Base-by-base conservation (phyloP, 2,888 invertebrate genomes). In the Cosmorhoe ocellata region DNA sequence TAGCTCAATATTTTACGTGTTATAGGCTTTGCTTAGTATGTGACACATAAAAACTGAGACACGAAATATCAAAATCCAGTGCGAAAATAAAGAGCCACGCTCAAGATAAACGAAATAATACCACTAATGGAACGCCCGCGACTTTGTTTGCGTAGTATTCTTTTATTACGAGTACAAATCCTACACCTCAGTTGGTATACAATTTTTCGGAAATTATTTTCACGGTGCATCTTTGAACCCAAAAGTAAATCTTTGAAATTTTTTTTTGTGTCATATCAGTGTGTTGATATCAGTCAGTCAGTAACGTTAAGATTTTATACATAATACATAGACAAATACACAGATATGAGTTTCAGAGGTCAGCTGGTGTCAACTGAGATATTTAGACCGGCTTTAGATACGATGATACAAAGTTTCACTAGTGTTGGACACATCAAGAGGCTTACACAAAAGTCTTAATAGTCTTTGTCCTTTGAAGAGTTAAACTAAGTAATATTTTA, bases 311-410 rank as follows among this genome's bases (percentile, higher is more conserved):
- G 24, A 24, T 24, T 7, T 7, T 14, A 9, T 46, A 47, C 43
- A 52, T 52, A 52, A 47, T 52, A 47, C 42, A 51, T 51, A 42
- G 37, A 18, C 14, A 33, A 18, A 3, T 3, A 18, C 18, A 18
- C 4, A 18, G 18, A 18, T 3, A 10, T 26, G 11, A 24, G 39
- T 36, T 43, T 41, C 38, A n/a, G 36, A 36, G 48, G 53, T 53
- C 44, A 37, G 7, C 7, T 7, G 11, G 24, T 48, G 41, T 44
- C 52, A 40, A 36, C 51, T 40, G 32, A 39, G 39, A 48, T 33
- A 39, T 53, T 39, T 28, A 32, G 49, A 3, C 26, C n/a, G 39
- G 36, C 41, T 40, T 50, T 31, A 42, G 30, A 43, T 28, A 28
- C 11, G 38, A 43, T 33, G 28, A 45, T 48, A 48, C 48, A 24